Percentiles rank a stretch among this genome's conserved stretches.
phyloP scores from a whole-genome alignment of 2,113 vertebrate species.

The Pedionomus torquatus region DNA sequence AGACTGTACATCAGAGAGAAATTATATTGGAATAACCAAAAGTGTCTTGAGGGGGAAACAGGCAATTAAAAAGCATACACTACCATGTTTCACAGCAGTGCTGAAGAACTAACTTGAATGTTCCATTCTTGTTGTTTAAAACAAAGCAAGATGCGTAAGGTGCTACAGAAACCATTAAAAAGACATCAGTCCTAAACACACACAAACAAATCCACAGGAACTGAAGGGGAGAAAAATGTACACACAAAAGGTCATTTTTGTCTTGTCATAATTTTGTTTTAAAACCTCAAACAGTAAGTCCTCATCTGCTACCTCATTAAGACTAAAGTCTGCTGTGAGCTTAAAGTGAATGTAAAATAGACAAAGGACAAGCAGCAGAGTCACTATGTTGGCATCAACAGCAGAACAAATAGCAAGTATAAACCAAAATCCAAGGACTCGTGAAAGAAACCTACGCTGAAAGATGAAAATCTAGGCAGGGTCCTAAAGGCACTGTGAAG shows the following conservation, averaged over 20 bases:
- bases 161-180: not conserved
- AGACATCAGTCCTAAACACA: not conserved
- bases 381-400: not conserved
- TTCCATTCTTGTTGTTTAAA: not conserved
- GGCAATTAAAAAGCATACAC: not conserved
- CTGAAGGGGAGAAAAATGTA: not conserved
- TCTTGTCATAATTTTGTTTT: not conserved
- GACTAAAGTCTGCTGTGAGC: not conserved
- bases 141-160: not conserved
- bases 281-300: not conserved
- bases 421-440: not conserved
- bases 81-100: not conserved
- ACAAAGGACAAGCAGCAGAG: not conserved
- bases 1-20: not conserved
- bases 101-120: not conserved
- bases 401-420: not conserved
- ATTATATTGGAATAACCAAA: not conserved
- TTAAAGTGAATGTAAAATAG: not conserved
- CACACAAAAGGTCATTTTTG: rapidly evolving
- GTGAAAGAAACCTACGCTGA: not conserved
- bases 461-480: not conserved
- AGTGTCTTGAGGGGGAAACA: not conserved
- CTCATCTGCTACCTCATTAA: not conserved
- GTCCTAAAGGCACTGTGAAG: not conserved
- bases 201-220: not conserved